These are phyloP conservation scores for Centruroides sculpturatus DNA, from an alignment of 1,140 invertebrate genomes.

Conservation along the genomic window DNA sequence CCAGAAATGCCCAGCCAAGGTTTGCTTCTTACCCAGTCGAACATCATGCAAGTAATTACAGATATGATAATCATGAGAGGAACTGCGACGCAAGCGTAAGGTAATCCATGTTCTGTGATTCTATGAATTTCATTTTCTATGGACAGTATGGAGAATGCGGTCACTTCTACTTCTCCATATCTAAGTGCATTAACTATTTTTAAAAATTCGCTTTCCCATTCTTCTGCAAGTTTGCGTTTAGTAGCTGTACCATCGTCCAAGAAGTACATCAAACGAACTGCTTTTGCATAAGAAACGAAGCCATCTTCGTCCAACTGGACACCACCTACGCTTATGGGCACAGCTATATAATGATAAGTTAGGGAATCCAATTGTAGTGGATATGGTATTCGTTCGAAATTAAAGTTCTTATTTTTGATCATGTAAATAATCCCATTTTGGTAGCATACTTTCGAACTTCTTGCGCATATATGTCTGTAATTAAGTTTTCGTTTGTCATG, in stretches of 20 bases:
- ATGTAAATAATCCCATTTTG: conserved; percentile 70
- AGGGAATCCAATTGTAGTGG: conserved; percentile 72
- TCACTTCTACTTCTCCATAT: conserved; percentile 61
- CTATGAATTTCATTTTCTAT: conserved; percentile 73
- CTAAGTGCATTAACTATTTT: conserved; percentile 26
- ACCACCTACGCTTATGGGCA: conserved; percentile 59
- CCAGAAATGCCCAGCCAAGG: conserved; percentile 76
- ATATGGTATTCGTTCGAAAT: conserved; percentile 60
- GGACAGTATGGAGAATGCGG: conserved; percentile 67
- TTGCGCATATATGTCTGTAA: conserved; percentile 65
- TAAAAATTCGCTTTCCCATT: conserved; percentile 72
- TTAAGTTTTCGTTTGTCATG: conserved; percentile 19
- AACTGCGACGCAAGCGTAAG: conserved; percentile 35
- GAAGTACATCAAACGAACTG: conserved; percentile 72
- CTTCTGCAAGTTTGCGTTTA: conserved; percentile 47
- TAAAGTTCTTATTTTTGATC: conserved; percentile 51
- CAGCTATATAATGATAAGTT: conserved; percentile 62
- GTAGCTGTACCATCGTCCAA: conserved; percentile 59
- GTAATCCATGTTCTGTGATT: conserved; percentile 70
- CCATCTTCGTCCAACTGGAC: conserved; percentile 53
- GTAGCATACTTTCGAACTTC: conserved; percentile 58
- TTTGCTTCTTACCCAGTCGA: conserved; percentile 71
- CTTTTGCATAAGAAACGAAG: conserved; percentile 55
- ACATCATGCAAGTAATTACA: conserved; percentile 51
- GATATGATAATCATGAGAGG: conserved; percentile 56